Evolutionary conservation across 2,888 invertebrate genomes (phyloP).

Genomic region (Rhagonycha lutea): DNA sequence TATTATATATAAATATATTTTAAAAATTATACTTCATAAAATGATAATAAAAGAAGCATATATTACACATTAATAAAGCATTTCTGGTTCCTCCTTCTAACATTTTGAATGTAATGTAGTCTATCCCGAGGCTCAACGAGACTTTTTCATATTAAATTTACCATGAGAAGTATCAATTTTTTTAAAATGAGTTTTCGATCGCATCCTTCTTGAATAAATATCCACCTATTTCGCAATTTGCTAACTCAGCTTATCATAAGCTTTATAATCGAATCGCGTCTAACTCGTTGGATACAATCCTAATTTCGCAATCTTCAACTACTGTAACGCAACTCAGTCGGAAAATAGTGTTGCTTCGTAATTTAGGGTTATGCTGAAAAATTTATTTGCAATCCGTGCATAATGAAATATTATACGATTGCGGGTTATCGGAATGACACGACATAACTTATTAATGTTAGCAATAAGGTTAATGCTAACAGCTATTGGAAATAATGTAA

Average conservation of each 20-base stretch:
- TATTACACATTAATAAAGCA: slow-evolving; percentile 33
- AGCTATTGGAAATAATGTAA: slow-evolving; percentile 14
- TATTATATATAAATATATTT: slow-evolving; percentile 7
- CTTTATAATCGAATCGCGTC: slow-evolving; percentile 13
- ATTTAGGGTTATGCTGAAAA: slow-evolving; percentile 13
- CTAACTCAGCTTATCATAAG: slow-evolving; percentile 21
- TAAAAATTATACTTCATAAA: slow-evolving; percentile 24
- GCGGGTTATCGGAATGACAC: slow-evolving; percentile 14
- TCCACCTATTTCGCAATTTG: slow-evolving; percentile 27
- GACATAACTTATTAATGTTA: slow-evolving; percentile 10
- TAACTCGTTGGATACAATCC: slow-evolving; percentile 4
- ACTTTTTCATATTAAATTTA: slow-evolving; percentile 33
- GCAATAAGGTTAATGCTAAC: slow-evolving; percentile 9
- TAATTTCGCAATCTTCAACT: slow-evolving; percentile 6
- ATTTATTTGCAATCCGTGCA: slow-evolving; percentile 16
- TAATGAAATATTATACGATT: slow-evolving; percentile 15
- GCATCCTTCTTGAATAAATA: slow-evolving; percentile 28
- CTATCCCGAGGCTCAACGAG: slow-evolving; percentile 19
- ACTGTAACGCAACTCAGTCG: background rate
- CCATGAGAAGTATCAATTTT: slow-evolving; percentile 34
- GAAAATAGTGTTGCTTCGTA: slow-evolving; percentile 8
- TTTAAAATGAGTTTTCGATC: slow-evolving; percentile 35
- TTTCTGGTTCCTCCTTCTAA: slow-evolving; percentile 29
- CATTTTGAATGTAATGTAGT: slow-evolving; percentile 29
- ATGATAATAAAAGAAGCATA: slow-evolving; percentile 27